Evolutionary conservation across 2,797 vertebrate genomes (phyloP), one percentile per base, ranked within the genome.

Genomic region (Heteromormyrus szaboi): DNA sequence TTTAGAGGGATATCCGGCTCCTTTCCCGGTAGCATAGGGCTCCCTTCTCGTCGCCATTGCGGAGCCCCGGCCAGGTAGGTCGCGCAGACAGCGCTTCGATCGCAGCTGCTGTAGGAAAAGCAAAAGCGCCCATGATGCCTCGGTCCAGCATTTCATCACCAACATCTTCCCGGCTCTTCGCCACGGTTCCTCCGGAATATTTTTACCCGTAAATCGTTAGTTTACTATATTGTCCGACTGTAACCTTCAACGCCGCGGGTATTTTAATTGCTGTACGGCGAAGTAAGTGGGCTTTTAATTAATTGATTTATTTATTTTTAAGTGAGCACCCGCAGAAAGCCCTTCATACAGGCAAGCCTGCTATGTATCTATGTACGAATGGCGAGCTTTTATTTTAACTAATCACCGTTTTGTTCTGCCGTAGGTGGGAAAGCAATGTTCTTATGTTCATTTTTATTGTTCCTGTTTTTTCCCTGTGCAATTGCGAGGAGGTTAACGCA

Each of bases 1-100:
- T 17, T 44, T 8, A 44, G 72, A 79, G 72, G 72, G 37, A 44
- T 44, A 17, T 44, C 6, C 72, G 17, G 37, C 33, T 19, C 33
- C 12, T 37, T 37, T 37, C 3, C 22, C 22, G 59, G 22, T 37
- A 3, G 37, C 68, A 33, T 68, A 22, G 14, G 12, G 33, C 33
- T 76, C 37, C 72, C 37, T 91, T 90, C 91, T 95, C 94, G 93
- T 95, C 33, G 91, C 93, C 92, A 94, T 93, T 95, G 89, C 89
- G 94, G 56, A 88, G 89, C 95, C 92, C 94, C 95, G 91, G 29
- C 85, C 94, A 95, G 94, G 94, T 95, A 72, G 37, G 22, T 53
- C 22, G n/a, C 54, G 41, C n/a, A 81, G 7, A 53, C 22, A 7
- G 46, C 68, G 68, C 68, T 41, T 33, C 33, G 46, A 41, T 51